A percentile compares a stretch with the other conserved stretches of the same genome.
Conservation (phyloP, 2,113 vertebrate species). For the Lichenostomus cassidix region DNA sequence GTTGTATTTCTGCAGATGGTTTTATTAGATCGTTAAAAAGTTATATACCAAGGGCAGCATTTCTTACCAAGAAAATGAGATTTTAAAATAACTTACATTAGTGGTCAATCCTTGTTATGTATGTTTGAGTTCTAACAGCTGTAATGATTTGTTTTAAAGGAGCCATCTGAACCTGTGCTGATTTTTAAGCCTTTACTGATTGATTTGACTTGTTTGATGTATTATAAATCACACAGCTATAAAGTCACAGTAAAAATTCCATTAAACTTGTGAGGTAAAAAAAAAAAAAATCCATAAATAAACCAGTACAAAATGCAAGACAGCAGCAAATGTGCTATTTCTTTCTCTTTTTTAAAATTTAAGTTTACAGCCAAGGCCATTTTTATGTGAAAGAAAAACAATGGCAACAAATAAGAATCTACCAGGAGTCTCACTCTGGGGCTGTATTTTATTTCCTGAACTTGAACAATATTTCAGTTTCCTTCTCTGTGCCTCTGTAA, state of each 20-base stretch:
- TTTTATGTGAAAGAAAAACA: slow-evolving; percentile 38
- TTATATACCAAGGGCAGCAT: slow-evolving; percentile 9
- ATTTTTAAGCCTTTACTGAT: slow-evolving; percentile 66
- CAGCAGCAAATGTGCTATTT: slow-evolving; percentile 45
- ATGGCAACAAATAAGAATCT: not conserved
- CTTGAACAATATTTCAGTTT: not conserved
- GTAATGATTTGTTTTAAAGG: slow-evolving; percentile 67
- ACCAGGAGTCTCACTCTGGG: not conserved
- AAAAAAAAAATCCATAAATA: slow-evolving; percentile 61
- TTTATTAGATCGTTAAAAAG: slow-evolving; percentile 6
- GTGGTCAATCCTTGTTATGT: slow-evolving; percentile 40
- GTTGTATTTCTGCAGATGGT: not conserved
- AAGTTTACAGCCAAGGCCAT: slow-evolving; percentile 15
- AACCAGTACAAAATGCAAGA: slow-evolving; percentile 2
- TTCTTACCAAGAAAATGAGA: slow-evolving; percentile 50
- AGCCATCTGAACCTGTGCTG: slow-evolving; percentile 49
- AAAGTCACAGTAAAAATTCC: slow-evolving; percentile 69
- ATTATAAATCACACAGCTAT: slow-evolving; percentile 70
- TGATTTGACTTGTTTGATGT: slow-evolving; percentile 69
- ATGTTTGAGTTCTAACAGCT: slow-evolving; percentile 31
- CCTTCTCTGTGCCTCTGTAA: not conserved
- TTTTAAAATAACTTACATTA: slow-evolving; percentile 49
- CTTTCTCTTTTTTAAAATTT: slow-evolving; percentile 30
- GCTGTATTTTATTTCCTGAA: not conserved
- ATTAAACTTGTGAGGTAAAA: slow-evolving; percentile 64